phyloP scores from a whole-genome alignment of 2,888 invertebrate species.

The Athetis lepigone region DNA sequence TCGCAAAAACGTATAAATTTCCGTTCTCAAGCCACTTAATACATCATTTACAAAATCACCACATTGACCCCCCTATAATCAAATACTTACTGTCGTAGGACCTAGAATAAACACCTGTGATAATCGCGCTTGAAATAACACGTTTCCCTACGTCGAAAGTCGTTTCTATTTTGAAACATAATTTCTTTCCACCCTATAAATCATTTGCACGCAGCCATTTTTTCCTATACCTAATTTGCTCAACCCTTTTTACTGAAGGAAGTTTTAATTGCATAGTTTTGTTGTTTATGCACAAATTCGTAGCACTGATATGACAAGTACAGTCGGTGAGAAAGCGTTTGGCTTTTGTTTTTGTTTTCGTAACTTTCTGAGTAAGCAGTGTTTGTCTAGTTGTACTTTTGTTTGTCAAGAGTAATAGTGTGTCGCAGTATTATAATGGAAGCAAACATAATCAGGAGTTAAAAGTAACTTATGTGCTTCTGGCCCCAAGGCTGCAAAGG shows the following conservation, averaged over 20 bases:
- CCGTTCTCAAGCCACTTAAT: slow-evolving; percentile 56
- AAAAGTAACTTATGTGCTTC: too few relatives aligned
- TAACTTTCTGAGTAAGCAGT: too few relatives aligned
- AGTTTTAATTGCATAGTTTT: slow-evolving; percentile 62
- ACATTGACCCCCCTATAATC: slow-evolving; percentile 42
- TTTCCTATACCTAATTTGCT: slow-evolving; percentile 57
- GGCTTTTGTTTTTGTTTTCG: neutral
- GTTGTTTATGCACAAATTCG: slow-evolving; percentile 52
- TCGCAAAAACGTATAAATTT: slow-evolving; percentile 47
- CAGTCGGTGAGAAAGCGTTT: slow-evolving; percentile 29
- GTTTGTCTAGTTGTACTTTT: too few relatives aligned
- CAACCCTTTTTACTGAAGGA: slow-evolving; percentile 58
- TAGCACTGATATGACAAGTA: slow-evolving; percentile 55
- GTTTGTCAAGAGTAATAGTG: too few relatives aligned
- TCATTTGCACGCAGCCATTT: slow-evolving; percentile 53
- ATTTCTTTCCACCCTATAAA: slow-evolving; percentile 56
- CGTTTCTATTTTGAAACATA: slow-evolving; percentile 54
- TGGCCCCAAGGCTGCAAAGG: too few relatives aligned
- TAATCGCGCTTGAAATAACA: slow-evolving; percentile 39
- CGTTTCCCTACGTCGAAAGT: slow-evolving; percentile 20
- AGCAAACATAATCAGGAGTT: too few relatives aligned
- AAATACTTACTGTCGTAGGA: slow-evolving; percentile 42
- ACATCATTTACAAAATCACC: slow-evolving; percentile 58
- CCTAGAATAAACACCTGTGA: slow-evolving; percentile 58
- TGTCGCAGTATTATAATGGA: too few relatives aligned